Base-by-base conservation (phyloP, 1,140 invertebrate species). In the Zaprionus capensis region DNA sequence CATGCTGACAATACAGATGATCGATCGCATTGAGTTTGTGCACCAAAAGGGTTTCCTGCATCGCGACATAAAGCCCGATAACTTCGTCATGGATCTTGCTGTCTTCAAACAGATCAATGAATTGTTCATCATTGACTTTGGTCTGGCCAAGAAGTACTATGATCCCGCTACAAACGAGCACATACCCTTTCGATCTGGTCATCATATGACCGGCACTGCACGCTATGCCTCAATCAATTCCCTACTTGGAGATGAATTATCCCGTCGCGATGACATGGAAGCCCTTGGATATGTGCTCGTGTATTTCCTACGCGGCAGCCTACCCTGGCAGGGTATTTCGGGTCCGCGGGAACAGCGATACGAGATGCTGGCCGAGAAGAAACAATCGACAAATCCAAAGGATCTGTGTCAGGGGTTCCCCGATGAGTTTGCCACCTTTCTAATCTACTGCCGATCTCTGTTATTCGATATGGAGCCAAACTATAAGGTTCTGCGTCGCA, bases 141-240 rank as follows among this genome's bases (percentile, higher is more conserved):
- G 98, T 49, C 94, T 99, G 85, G 98, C 98, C 65, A 99, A 99
- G 93, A 98, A 97, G 93, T 99, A 96, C 92, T 94, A 97, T 55
- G 97, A 99, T 91, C 95, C 94, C 74, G 95, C 96, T 79, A 96
- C 96, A 51, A 94, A 97, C 81, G 92, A 94, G 69, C 98, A 99
- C 93, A 99, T 99, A 93, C 93, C 94, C 1, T 99, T 98, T 92
- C 95, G 97, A 91, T 96, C 98, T 93, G 97, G 98, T 91, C 98
- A 98, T 93, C 98, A 98, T 94, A 94, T 99, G 73, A 99, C 98
- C 38, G 97, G 98, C 26, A 99, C 98, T 31, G 98, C 98, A 14
- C 95, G 98, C 85, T 99, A 99, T 94, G 98, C 98, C 51, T 98
- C 97, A 38, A 98, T 99, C 77, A 99, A 99, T 94, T 98, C 98